Evolutionary conservation across 2,888 invertebrate genomes (phyloP).

Genomic region (Gnatocerus cornutus): DNA sequence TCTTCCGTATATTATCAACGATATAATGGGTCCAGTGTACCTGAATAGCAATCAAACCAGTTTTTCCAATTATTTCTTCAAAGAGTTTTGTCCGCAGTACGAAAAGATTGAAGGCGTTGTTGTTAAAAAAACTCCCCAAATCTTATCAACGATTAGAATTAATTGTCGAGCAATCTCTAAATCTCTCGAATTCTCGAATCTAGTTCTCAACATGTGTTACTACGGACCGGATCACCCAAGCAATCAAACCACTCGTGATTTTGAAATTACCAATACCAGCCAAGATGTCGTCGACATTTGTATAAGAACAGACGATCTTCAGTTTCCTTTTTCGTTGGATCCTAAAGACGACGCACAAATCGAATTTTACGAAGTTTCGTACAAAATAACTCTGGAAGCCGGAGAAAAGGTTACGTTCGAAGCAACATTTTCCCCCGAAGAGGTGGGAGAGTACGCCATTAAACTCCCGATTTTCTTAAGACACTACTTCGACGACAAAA

Average conservation of each 20-base stretch:
- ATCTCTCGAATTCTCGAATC: constrained; percentile 45
- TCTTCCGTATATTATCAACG: constrained; percentile 76
- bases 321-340: constrained; percentile 60
- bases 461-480: constrained; percentile 66
- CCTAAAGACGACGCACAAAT: constrained; percentile 11
- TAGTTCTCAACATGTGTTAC: constrained; percentile 41
- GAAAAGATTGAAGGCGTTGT: neutral
- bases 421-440: constrained; percentile 60
- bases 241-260: constrained; percentile 9
- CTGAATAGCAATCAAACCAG: constrained; percentile 52
- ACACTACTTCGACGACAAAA: constrained; percentile 58
- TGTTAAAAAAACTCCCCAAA: neutral
- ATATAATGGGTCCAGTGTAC: constrained; percentile 74
- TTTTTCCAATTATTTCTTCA: constrained; percentile 3
- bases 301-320: constrained; percentile 61
- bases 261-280: constrained; percentile 8
- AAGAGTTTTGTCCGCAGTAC: neutral
- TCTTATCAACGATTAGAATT: constrained; percentile 21
- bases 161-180: constrained; percentile 22
- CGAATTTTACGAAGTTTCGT: constrained; percentile 24
- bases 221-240: constrained; percentile 28
- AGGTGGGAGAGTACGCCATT: constrained; percentile 56
- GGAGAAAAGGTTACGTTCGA: constrained; percentile 58
- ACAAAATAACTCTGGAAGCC: constrained; percentile 52
- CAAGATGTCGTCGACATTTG: constrained; percentile 48